Percentiles rank a stretch among this genome's conserved stretches.
Evolutionary conservation across 1,140 invertebrate species (phyloP).

Genomic region (Mactra quadrangularis): DNA sequence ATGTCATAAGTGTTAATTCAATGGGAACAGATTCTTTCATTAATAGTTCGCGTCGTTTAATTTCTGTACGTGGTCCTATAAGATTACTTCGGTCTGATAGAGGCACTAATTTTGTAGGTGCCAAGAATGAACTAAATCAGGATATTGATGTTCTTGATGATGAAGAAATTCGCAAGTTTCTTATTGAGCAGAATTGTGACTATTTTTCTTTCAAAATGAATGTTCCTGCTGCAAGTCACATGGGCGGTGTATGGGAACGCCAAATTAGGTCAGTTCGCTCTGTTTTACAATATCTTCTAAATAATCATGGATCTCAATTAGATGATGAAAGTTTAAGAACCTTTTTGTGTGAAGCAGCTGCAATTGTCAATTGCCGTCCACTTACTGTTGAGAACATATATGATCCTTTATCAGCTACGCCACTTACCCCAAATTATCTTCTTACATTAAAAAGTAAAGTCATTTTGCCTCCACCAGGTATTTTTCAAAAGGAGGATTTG

Average conservation of each 20-base stretch:
- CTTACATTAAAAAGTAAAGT: slow-evolving; percentile 39
- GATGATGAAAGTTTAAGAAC: slow-evolving; percentile 27
- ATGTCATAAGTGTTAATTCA: slow-evolving; percentile 57
- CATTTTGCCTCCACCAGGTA: slow-evolving; percentile 41
- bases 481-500: not conserved
- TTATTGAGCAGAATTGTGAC: slow-evolving; percentile 52
- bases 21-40: slow-evolving; percentile 63
- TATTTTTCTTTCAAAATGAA: slow-evolving; percentile 75
- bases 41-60: slow-evolving; percentile 59
- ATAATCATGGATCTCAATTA: not conserved
- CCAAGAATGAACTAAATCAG: slow-evolving; percentile 66
- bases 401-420: not conserved
- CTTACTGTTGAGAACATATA: not conserved
- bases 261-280: slow-evolving; percentile 63
- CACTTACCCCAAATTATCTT: slow-evolving; percentile 28
- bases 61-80: slow-evolving; percentile 40
- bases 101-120: slow-evolving; percentile 73
- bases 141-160: slow-evolving; percentile 23
- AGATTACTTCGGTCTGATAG: slow-evolving; percentile 54
- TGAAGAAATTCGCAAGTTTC: slow-evolving; percentile 2
- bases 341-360: slow-evolving; percentile 41
- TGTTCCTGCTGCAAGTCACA: slow-evolving; percentile 82
- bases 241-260: slow-evolving; percentile 82
- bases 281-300: slow-evolving; percentile 4
- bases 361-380: slow-evolving; percentile 29